Conservation (phyloP, 2,113 vertebrate species). For the Apteryx owenii region DNA sequence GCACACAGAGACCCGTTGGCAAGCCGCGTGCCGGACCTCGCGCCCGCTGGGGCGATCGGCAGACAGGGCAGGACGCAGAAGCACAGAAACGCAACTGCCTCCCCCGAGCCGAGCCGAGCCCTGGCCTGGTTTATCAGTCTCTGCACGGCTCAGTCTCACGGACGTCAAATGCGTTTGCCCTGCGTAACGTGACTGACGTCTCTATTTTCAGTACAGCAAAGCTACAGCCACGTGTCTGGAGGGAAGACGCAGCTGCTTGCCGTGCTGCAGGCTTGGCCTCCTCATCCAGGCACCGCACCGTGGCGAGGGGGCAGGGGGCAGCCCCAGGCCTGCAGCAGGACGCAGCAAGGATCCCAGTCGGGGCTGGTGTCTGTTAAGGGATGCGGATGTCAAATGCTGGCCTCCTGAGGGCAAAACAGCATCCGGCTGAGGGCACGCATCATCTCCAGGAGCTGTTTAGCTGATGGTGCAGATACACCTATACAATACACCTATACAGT, state of each 20-base stretch:
- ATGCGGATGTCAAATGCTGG: neutral
- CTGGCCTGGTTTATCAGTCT: neutral
- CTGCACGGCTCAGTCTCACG: neutral
- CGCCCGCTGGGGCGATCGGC: neutral
- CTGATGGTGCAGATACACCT: fast-evolving
- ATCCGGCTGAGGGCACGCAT: neutral
- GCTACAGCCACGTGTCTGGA: neutral
- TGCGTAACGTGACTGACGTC: neutral
- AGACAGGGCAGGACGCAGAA: neutral
- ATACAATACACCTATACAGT: neutral
- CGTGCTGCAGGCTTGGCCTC: fast-evolving
- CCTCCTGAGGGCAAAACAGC: neutral
- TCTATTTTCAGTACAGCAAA: slow-evolving; percentile 44
- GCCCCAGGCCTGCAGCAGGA: fast-evolving
- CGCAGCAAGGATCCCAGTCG: neutral
- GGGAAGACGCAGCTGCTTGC: neutral
- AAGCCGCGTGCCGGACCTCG: neutral
- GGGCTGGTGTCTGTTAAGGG: neutral
- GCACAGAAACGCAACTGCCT: neutral
- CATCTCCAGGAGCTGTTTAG: neutral
- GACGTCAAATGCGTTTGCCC: neutral
- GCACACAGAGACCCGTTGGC: neutral
- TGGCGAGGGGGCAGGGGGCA: neutral
- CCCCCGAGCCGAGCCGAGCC: neutral
- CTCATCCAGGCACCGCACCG: fast-evolving